phyloP scores from a whole-genome alignment of 2,113 vertebrate genomes.

The Chaetops frenatus region DNA sequence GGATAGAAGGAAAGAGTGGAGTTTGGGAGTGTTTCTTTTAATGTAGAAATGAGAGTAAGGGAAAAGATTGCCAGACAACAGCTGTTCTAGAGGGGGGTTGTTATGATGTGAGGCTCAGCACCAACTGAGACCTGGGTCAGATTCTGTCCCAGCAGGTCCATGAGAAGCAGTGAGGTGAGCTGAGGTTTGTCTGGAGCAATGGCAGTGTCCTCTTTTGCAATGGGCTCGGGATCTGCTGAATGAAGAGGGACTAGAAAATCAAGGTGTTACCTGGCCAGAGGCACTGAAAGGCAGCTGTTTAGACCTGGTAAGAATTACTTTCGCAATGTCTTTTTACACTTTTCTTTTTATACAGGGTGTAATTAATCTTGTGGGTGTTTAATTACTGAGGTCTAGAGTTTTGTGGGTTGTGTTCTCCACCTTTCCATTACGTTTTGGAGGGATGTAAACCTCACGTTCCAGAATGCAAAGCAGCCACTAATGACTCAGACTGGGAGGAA shows the following conservation, averaged over 20 bases:
- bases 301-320: not conserved
- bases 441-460: not conserved
- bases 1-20: not conserved
- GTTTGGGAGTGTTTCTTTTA: not conserved
- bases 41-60: not conserved
- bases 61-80: not conserved
- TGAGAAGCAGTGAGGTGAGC: not conserved
- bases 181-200: not conserved
- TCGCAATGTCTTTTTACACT: not conserved
- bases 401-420: not conserved
- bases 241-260: not conserved
- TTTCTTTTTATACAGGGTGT: not conserved
- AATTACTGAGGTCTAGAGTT: conserved; percentile 14
- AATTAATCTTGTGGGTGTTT: conserved; percentile 32
- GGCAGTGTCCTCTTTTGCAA: not conserved
- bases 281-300: not conserved
- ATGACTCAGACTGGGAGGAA: not conserved
- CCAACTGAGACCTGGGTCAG: not conserved
- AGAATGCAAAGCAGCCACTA: not conserved
- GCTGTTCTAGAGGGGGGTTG: not conserved
- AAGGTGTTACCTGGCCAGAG: not conserved
- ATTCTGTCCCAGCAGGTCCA: not conserved
- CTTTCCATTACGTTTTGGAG: conserved; percentile 3
- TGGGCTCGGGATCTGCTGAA: not conserved
- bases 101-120: not conserved